Percentiles rank a stretch among this genome's conserved stretches.
Evolutionary conservation across 92 coral and sea anemone species (phyloP).

Genomic region (Pocillopora meandrina): DNA sequence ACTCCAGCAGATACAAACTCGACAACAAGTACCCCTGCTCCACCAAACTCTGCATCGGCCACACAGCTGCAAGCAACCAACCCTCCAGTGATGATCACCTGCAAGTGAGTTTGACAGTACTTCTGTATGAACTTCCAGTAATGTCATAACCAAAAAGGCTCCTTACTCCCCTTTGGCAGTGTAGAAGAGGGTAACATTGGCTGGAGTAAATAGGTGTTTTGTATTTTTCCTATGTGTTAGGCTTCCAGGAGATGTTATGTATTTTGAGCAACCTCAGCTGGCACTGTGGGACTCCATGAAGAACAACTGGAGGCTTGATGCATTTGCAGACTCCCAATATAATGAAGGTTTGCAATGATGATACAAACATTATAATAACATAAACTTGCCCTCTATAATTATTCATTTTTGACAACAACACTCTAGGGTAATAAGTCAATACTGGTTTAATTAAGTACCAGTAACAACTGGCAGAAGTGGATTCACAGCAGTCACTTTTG

Average conservation of each 20-base stretch:
- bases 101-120: constrained; percentile 56
- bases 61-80: constrained; percentile 55
- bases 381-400: too few species aligned
- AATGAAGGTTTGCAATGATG: constrained; percentile 65
- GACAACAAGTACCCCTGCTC: constrained; percentile 62
- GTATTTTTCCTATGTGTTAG: constrained; percentile 34
- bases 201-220: too few species aligned
- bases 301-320: constrained; percentile 92
- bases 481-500: too few species aligned
- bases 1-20: constrained; percentile 64
- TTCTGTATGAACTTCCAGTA: not conserved
- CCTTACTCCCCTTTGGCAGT: not conserved
- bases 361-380: not conserved
- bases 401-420: too few species aligned
- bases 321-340: constrained; percentile 73
- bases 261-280: constrained; percentile 93
- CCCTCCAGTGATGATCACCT: constrained; percentile 72
- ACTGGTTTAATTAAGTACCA: too few species aligned
- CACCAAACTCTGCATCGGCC: constrained; percentile 62
- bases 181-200: too few species aligned
- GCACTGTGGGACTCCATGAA: constrained; percentile 88
- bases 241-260: constrained; percentile 84
- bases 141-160: not conserved
- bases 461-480: too few species aligned
- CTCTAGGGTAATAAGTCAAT: too few species aligned